Evolutionary conservation across 1,140 invertebrate species (phyloP), one percentile per base, ranked within the genome.

Genomic region (Meloidogyne floridensis): DNA sequence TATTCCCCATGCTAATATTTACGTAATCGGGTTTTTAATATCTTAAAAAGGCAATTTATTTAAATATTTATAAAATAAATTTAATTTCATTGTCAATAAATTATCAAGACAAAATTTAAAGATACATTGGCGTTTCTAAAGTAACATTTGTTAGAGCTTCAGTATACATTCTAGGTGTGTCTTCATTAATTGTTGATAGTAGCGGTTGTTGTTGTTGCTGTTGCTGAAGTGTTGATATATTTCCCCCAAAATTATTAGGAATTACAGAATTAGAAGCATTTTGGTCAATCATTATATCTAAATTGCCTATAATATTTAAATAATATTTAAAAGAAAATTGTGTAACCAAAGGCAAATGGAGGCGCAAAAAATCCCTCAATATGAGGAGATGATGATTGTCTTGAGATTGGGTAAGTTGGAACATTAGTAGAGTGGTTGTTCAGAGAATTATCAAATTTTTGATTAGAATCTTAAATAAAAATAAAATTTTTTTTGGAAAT

Each of bases 331-430:
- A 11, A 53, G 13, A 42, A 47, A 42, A 47, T 47, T 47, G 7
- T 47, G 4, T 53, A n/a, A 79, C 77, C 77, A 47, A 65, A 79
- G 51, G 77, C 77, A 79, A 79, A 79, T 65, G 77, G 77, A 13
- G 77, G 77, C 2, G 77, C 77, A 79, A 79, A 79, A 72, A 79
- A 79, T 11, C 77, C 77, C 3, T 79, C 77, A 71, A 79, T 51
- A 20, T 69, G 54, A 47, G 54, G 77, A 6, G 59, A 65, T 4
- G 59, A 65, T 18, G 59, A 11, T 65, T 65, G 15, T 65, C 59
- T 11, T 6, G 59, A 65, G 7, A 65, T 65, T 65, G 59, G 59
- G 7, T 65, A 65, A 13, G 59, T 18, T 65, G 59, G n/a, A 15
- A n/a, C n/a, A 65, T 65, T 65, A 32, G 32, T 32, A 32, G 32